Base-by-base conservation (phyloP, 2,888 invertebrate species). In the Strigamia maritima region DNA sequence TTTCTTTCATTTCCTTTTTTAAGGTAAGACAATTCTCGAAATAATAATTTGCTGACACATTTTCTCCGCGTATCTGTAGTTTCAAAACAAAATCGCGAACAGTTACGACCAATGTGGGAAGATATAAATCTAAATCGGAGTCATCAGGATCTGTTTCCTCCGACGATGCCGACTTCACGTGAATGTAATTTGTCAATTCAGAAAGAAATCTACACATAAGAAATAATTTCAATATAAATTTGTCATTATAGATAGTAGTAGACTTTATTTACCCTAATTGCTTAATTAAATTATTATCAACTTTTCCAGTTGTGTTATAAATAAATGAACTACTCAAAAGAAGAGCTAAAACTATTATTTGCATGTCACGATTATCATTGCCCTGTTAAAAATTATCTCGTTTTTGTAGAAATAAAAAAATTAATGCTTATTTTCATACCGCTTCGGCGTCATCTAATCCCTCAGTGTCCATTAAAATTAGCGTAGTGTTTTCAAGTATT, bases 61-160 rank as follows among this genome's bases (percentile, higher is more conserved):
- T 16, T 24, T 38, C 19, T 35, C 22, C 40, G 7, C 14, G 1
- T 8, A 76, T 12, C 1, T 14, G 19, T 19, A 76, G 24, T n/a
- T 76, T 3, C 38, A 76, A 76, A 19, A 14, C 8, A 19, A 76
- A 76, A 76, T 76, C 76, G 12, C 75, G 26, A 7, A 75, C n/a
- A 2, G 26, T 19, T 6, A 75, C 31, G 8, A 31, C 10, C 1
- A 75, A n/a, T 8, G 26, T 24, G 2, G 75, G 75, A 3, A 75
- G 16, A n/a, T 28, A 75, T 6, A 75, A 10, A 16, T 75, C 75
- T 3, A 75, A 75, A 44, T 44, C 40, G 3, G 2, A 2, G 31
- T 75, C 75, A 31, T 75, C 31, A 7, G 14, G 2, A 12, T 75
- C 75, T 3, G 1, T 3, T 7, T 28, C 75, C 1, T 28, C 31